Evolutionary conservation across 2,113 vertebrate species (phyloP).

Genomic region (Toxotes jaculatrix): DNA sequence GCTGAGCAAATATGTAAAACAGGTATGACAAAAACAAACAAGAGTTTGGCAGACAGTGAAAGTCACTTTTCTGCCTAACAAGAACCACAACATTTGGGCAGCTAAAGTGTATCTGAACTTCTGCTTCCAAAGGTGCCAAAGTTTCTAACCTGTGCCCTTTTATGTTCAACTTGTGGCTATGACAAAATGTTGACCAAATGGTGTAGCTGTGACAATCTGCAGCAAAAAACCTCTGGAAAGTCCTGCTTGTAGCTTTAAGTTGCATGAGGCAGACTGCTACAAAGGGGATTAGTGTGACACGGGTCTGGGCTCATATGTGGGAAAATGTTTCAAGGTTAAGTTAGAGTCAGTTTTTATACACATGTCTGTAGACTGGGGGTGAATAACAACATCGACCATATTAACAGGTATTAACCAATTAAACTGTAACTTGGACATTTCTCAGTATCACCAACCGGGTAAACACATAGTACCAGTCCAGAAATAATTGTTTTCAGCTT

Average conservation of each 20-base stretch:
- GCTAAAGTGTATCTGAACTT: not conserved
- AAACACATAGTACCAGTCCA: slow-evolving; percentile 4
- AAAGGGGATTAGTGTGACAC: slow-evolving; percentile 12
- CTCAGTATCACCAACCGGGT: not conserved
- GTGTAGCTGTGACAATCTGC: slow-evolving; percentile 1
- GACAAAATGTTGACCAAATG: slow-evolving; percentile 6
- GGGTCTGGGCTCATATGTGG: slow-evolving; percentile 1
- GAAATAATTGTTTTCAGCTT: slow-evolving; percentile 44
- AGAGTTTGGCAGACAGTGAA: not conserved
- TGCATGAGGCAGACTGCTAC: not conserved
- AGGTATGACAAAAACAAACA: not conserved
- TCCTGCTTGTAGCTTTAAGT: not conserved
- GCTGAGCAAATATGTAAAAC: not conserved
- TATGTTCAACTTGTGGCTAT: not conserved
- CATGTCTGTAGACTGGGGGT: not conserved
- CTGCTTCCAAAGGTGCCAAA: not conserved
- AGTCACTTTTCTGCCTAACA: not conserved
- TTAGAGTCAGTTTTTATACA: not conserved
- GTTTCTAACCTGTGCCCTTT: not conserved
- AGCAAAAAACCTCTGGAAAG: slow-evolving; percentile 11
- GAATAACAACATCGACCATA: slow-evolving; percentile 14
- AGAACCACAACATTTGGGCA: not conserved
- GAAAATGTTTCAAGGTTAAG: not conserved
- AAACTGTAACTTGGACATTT: not conserved
- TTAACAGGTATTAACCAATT: not conserved